phyloP scores from a whole-genome alignment of 1,140 invertebrate genomes.

The Formica selysi region DNA sequence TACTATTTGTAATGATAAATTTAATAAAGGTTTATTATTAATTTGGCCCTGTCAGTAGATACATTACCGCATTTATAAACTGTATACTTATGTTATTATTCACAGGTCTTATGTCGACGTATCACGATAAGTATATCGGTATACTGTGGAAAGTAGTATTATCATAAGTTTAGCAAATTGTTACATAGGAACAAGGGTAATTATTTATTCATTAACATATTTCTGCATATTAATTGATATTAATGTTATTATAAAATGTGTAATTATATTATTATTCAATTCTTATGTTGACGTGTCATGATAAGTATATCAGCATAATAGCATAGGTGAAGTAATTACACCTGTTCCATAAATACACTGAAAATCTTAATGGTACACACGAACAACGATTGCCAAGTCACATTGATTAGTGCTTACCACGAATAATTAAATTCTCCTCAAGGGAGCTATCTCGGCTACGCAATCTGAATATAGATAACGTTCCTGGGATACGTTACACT shows the following conservation, averaged over 20 bases:
- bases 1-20: background rate
- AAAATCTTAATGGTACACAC: conserved; percentile 2
- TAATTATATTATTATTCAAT: background rate
- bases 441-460: background rate
- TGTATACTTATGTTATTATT: conserved; percentile 25
- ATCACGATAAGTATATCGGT: background rate
- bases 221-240: conserved; percentile 17
- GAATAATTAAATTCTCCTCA: conserved; percentile 33
- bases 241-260: conserved; percentile 12
- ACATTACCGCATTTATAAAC: background rate
- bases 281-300: background rate
- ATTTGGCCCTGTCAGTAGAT: background rate
- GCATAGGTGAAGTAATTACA: background rate
- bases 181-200: conserved; percentile 8
- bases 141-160: background rate
- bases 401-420: background rate
- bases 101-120: background rate
- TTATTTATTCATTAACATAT: conserved; percentile 23
- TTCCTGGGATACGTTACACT: background rate
- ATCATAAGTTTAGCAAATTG: background rate
- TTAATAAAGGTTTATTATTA: conserved; percentile 26
- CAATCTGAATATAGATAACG: background rate
- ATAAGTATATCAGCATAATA: background rate
- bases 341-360: background rate
- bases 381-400: conserved; percentile 24